A percentile compares a stretch with the other conserved stretches of the same genome.
phyloP scores from a whole-genome alignment of 2,113 vertebrate species.

The Herpetotheres cachinnans region DNA sequence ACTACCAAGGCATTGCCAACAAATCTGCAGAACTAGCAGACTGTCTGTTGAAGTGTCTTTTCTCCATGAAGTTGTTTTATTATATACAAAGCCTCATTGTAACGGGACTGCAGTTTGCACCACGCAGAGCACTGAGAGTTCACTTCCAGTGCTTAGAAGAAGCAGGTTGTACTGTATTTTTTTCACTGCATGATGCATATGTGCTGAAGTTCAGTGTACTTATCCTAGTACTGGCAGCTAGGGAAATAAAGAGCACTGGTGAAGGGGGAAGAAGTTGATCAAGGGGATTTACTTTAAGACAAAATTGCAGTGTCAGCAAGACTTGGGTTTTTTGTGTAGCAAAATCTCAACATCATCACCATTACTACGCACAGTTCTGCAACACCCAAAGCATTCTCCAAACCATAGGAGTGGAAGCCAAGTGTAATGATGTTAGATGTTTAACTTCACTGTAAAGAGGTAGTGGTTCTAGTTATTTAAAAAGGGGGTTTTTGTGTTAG shows the following conservation, averaged over 20 bases:
- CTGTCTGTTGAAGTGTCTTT: neutral
- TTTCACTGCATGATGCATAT: neutral
- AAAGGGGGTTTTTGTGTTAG: neutral
- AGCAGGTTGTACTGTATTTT: neutral
- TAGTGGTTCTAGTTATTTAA: neutral
- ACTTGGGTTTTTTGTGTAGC: neutral
- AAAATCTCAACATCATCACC: neutral
- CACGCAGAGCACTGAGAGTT: neutral
- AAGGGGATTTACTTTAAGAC: neutral
- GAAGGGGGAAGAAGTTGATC: neutral
- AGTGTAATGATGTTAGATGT: neutral
- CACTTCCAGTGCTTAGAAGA: neutral
- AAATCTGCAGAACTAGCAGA: neutral
- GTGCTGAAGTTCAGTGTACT: neutral
- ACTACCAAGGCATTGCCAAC: neutral
- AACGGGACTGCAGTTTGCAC: neutral
- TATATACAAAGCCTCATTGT: neutral
- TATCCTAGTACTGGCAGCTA: neutral
- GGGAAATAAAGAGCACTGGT: conserved; percentile 10
- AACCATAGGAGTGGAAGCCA: neutral
- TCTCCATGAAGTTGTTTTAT: neutral
- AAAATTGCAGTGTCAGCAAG: neutral
- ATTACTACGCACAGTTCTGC: neutral
- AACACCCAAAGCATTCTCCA: neutral
- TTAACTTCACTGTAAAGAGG: neutral